These are phyloP conservation scores for Phytoseiulus persimilis DNA, from an alignment of 2,888 invertebrate genomes.

Conservation along the genomic window DNA sequence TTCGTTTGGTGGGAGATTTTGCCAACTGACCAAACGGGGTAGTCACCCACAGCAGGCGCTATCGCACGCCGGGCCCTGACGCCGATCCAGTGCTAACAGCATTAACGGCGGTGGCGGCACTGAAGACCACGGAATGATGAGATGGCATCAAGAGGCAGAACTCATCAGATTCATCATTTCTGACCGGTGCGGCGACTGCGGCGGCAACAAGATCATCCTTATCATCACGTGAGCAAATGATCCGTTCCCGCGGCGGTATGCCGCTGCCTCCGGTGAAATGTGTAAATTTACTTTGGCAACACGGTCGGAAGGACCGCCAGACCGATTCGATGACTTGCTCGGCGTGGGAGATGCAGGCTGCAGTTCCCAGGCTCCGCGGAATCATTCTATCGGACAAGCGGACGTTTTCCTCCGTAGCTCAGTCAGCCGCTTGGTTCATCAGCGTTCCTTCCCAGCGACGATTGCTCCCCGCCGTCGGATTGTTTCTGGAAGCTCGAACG, in stretches of 20 bases:
- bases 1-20: neutral
- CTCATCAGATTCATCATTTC: neutral
- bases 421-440: neutral
- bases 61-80: neutral
- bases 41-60: neutral
- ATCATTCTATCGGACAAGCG: neutral
- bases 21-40: neutral
- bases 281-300: neutral
- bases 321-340: neutral
- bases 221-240: conserved; percentile 5
- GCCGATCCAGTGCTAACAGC: neutral
- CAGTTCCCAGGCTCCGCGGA: neutral
- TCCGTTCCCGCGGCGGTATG: neutral
- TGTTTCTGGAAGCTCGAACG: neutral
- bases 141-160: neutral
- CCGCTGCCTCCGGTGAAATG: neutral
- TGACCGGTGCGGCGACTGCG: neutral
- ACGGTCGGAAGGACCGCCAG: neutral
- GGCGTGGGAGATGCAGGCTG: neutral
- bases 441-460: neutral
- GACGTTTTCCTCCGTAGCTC: neutral
- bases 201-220: neutral
- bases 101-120: neutral
- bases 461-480: neutral
- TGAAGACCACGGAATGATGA: neutral